Evolutionary conservation across 2,888 invertebrate genomes (phyloP).

Genomic region (Polyommatus icarus): DNA sequence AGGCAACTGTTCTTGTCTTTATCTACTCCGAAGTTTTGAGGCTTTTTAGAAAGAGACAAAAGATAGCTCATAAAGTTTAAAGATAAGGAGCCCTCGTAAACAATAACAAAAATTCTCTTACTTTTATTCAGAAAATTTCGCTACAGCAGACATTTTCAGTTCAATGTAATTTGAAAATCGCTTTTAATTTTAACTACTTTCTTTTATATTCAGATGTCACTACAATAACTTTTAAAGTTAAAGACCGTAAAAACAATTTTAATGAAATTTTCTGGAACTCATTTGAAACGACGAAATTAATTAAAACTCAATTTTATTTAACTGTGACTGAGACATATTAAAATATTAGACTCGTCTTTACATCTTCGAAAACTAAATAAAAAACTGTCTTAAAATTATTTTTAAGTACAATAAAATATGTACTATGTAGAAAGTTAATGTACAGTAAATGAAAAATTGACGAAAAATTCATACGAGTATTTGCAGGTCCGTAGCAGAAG

Average conservation of each 20-base stretch:
- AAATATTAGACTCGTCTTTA: neutral
- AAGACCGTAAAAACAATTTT: neutral
- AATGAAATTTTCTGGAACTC: neutral
- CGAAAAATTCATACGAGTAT: no score
- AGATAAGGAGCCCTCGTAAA: conserved; percentile 15
- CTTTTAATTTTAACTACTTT: neutral
- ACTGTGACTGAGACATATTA: neutral
- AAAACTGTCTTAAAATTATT: no score
- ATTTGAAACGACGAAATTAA: neutral
- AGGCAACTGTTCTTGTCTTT: conserved; percentile 50
- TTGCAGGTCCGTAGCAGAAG: no score
- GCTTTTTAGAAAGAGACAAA: conserved; percentile 20
- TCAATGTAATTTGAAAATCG: neutral
- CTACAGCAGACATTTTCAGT: neutral
- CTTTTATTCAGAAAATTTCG: neutral
- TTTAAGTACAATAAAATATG: no score
- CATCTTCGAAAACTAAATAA: no score
- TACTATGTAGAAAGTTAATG: no score
- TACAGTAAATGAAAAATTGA: no score
- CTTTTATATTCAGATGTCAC: neutral
- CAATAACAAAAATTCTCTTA: conserved; percentile 3
- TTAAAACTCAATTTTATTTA: neutral
- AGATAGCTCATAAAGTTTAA: neutral
- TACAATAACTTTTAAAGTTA: neutral
- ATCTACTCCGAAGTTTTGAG: conserved; percentile 40